Base-by-base conservation (phyloP, 2,113 vertebrate genomes). In the Paralichthys olivaceus region DNA sequence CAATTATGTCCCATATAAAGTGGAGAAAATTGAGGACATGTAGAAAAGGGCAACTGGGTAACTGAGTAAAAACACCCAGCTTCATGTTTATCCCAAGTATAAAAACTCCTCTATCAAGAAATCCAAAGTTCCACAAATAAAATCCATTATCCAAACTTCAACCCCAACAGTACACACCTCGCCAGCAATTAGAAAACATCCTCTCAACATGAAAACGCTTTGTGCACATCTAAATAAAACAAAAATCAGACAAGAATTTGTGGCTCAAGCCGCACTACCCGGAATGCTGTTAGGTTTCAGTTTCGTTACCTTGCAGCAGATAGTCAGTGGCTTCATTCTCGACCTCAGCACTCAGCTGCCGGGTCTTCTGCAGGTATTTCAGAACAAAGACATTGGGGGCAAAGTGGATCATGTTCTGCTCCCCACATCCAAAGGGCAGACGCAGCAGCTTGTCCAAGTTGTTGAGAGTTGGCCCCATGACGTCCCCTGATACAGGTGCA, bases 341-440 rank as follows among this genome's bases (percentile, higher is more conserved):
- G 58, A 98, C 95, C 63, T 98, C 96, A 0, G 87, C 72, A 63
- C 94, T 95, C 56, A 98, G 96, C 73, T 98, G 97, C 14, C 90
- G 92, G 56, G 97, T 98, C 92, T 97, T 97, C 93, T 96, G 96
- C 68, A 98, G 94, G 55, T 98, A 98, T 79, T 96, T 97, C 32
- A 98, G 93, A 54, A 98, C 96, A 82, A 97, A 98, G 69, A 98
- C 94, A 0, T 98, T 98, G 19, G 97, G 97, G 1, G 97, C 97
- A 80, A 98, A 98, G 60, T 97, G 97, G 92, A 98, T 96, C 97
- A 98, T 98, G 91, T 98, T 98, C 92, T 98, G 97, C 89, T 98
- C 97, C 19, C 97, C 96, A 43, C 96, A 98, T 65, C 97, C 97
- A 63, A 97, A 98, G 0, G 97, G 97, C 14, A 98, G 86, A 0